Conservation (phyloP, 2,888 invertebrate genomes). For the Rhyacophila evoluta region DNA sequence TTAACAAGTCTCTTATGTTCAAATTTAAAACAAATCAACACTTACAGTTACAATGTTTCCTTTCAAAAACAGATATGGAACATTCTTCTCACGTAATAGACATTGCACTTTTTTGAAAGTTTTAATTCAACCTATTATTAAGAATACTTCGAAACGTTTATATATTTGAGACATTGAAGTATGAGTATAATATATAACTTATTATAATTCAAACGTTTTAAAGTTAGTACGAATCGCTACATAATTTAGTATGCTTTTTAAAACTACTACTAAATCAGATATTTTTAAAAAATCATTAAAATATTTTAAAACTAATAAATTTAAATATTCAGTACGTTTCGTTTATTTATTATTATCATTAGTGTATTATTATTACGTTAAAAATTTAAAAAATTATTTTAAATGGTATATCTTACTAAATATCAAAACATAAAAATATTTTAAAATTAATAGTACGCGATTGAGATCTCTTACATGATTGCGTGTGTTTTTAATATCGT, state of each 20-base stretch:
- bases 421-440: constrained; percentile 8
- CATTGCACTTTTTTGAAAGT: background rate
- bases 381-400: constrained; percentile 12
- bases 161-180: too few species aligned
- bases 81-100: background rate
- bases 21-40: constrained; percentile 14
- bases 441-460: background rate
- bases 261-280: background rate
- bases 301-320: background rate
- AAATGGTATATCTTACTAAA: constrained; percentile 7
- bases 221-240: too few species aligned
- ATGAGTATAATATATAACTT: background rate
- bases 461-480: constrained; percentile 18
- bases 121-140: background rate
- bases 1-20: background rate
- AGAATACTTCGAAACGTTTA: background rate
- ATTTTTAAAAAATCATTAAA: background rate
- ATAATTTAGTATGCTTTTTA: too few species aligned
- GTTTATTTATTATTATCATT: constrained; percentile 16
- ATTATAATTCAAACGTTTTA: background rate
- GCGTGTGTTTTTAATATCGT: constrained; percentile 12
- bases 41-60: background rate
- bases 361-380: constrained; percentile 1
- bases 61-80: background rate
- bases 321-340: constrained; percentile 21